phyloP scores from a whole-genome alignment of 2,888 invertebrate genomes.

The Parnassius glacialis region DNA sequence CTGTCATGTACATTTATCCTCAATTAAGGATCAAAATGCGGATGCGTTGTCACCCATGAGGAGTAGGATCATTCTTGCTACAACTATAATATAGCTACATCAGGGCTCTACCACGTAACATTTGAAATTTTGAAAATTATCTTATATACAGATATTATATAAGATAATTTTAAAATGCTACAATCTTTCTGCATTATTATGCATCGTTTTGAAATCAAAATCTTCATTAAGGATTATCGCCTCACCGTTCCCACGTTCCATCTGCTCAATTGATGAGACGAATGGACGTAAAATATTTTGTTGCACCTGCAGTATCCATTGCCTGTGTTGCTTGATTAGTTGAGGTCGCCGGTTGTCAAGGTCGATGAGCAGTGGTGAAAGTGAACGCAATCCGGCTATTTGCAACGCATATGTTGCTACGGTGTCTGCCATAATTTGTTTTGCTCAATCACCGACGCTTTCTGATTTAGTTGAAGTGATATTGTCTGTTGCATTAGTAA shows the following conservation, averaged over 20 bases:
- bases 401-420: conserved; percentile 11
- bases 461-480: conserved; percentile 6
- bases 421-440: conserved; percentile 7
- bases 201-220: background rate
- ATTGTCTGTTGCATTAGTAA: no score
- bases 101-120: no score
- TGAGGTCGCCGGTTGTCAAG: conserved; percentile 17
- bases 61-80: no score
- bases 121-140: no score
- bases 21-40: no score
- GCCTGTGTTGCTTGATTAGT: background rate
- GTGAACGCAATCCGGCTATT: conserved; percentile 15
- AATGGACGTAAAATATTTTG: background rate
- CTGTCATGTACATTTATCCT: no score
- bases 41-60: no score
- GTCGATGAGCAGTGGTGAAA: conserved; percentile 20
- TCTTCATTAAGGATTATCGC: conserved; percentile 8
- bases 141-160: no score
- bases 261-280: conserved; percentile 21
- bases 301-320: conserved; percentile 12
- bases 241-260: conserved; percentile 22
- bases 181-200: no score
- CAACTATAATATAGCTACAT: no score
- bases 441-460: conserved; percentile 14
- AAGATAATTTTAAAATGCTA: no score